Base-by-base conservation (phyloP, 2,888 invertebrate genomes). In the Eilema sororculum region DNA sequence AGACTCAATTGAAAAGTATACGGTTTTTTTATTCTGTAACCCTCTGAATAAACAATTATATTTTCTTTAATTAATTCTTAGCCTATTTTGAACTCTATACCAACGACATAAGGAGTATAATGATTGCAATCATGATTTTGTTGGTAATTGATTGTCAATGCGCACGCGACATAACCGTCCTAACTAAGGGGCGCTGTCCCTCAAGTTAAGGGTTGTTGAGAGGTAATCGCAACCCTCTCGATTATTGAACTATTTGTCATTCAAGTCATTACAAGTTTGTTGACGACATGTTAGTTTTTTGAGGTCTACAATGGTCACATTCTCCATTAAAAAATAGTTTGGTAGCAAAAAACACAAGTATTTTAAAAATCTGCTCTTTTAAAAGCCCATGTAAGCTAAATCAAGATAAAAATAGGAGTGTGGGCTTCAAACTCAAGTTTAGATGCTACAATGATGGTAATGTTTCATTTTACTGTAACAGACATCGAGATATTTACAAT, bases 231-330 rank as follows among this genome's bases (percentile, higher is more conserved):
- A 82, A 87, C 93, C 92, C 93, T 87, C 84, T 87, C 86, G 82
- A 92, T 91, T 88, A 90, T 86, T 82, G 77, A 78, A 86, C 88
- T 85, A 91, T 90, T 90, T 90, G 88, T 89, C 89, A 87, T 84
- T 82, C 76, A 77, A 80, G 75, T 76, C 76, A 73, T 77, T 82
- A 72, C 77, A 68, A 72, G 69, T 58, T 75, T 77, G 74, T 77
- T 77, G 74, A 76, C 68, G 69, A 67, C 59, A 75, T 72, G 78
- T 73, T 67, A 65, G 37, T 69, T 80, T 69, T 80, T 56, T 46
- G 37, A 56, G 22, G 61, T n/a, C 59, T 25, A 22, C 16, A 57
- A 64, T 52, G 37, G 33, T 64, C 58, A 68, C 58, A 28, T 20
- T 20, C 16, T 25, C 16, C 13, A 28, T 16, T 33, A 20, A 67